phyloP scores from a whole-genome alignment of 2,797 vertebrate species.

The Steatocranus sp. region DNA sequence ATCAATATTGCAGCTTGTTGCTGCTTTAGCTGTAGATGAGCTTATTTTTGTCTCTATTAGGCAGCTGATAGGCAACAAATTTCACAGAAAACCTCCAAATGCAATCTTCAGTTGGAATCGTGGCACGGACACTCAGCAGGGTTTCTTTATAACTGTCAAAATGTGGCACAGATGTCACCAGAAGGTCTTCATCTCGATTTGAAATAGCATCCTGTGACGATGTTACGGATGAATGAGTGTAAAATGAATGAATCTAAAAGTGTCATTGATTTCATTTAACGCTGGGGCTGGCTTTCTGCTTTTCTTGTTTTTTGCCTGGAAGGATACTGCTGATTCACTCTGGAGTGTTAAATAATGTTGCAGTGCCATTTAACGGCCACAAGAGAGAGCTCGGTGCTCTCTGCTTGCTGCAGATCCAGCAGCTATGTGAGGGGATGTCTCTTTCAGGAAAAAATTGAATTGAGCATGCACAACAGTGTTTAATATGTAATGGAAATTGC shows the following conservation, averaged over 20 bases:
- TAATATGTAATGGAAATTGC: neutral
- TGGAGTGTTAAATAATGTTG: conserved; percentile 50
- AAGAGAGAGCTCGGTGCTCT: conserved; percentile 64
- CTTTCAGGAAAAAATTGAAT: conserved; percentile 18
- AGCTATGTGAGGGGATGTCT: neutral
- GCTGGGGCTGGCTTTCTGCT: neutral
- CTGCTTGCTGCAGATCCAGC: conserved; percentile 7
- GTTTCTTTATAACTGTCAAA: neutral
- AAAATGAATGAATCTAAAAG: conserved; percentile 15
- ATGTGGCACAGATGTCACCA: neutral
- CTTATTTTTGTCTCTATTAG: neutral
- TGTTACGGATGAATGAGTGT: neutral
- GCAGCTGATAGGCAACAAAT: neutral
- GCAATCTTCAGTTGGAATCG: neutral
- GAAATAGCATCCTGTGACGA: neutral
- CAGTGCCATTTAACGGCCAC: conserved; percentile 64
- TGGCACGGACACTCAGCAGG: neutral
- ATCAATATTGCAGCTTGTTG: conserved; percentile 66
- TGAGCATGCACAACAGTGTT: neutral
- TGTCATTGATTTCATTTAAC: conserved; percentile 9
- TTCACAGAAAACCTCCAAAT: neutral
- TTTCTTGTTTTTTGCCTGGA: conserved; percentile 2
- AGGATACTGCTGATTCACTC: conserved; percentile 72
- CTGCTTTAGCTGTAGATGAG: conserved; percentile 25
- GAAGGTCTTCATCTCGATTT: neutral